Evolutionary conservation across 2,888 invertebrate species (phyloP).

Genomic region (Spilarctia lutea): DNA sequence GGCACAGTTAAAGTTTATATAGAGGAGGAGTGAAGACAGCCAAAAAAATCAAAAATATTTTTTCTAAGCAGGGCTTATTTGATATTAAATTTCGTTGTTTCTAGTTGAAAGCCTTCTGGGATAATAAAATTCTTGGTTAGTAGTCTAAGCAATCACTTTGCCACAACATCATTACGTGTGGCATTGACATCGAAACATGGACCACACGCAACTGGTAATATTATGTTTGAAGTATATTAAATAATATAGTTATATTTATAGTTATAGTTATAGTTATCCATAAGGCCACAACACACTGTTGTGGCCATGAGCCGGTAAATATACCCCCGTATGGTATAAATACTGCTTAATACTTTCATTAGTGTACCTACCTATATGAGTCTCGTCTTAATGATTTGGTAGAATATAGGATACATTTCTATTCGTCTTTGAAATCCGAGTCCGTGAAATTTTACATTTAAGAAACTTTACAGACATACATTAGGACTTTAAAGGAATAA

Average conservation of each 20-base stretch:
- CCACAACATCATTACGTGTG: not conserved
- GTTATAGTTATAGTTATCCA: too few species aligned
- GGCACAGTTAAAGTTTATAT: too few species aligned
- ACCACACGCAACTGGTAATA: not conserved
- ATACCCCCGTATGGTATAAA: not conserved
- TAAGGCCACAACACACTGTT: not conserved
- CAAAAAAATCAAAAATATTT: too few species aligned
- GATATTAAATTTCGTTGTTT: too few species aligned
- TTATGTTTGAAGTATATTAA: not conserved
- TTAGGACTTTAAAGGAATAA: too few species aligned
- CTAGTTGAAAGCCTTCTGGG: too few species aligned
- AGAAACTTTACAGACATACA: too few species aligned
- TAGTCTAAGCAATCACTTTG: not conserved
- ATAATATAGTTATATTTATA: not conserved
- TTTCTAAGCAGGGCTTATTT: too few species aligned
- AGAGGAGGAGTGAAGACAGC: too few species aligned
- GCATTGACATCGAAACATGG: slow-evolving; percentile 8
- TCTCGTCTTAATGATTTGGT: not conserved
- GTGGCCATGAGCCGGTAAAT: not conserved
- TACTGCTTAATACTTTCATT: not conserved
- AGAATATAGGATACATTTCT: not conserved
- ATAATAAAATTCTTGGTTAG: not conserved
- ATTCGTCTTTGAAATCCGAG: not conserved
- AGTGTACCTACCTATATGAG: not conserved
- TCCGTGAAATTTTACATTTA: too few species aligned